Percentiles rank a stretch among this genome's conserved stretches.
These are phyloP conservation scores for Latheticus oryzae DNA, from an alignment of 2,888 invertebrate genomes.

Conservation along the genomic window DNA sequence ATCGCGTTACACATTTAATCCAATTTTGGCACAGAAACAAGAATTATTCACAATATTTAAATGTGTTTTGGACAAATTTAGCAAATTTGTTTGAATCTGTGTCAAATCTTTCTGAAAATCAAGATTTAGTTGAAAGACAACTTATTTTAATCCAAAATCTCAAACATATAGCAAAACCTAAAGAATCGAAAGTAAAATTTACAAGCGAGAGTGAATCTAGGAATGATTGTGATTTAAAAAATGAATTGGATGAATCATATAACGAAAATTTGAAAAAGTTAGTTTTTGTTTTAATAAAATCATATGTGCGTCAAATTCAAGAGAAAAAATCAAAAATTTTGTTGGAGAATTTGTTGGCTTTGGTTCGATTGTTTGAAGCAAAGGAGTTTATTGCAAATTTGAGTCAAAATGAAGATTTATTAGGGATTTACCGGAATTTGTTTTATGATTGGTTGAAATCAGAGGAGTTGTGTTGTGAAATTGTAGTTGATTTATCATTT, in stretches of 20 bases:
- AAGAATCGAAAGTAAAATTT: conserved; percentile 70
- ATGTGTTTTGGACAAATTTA: conserved; percentile 24
- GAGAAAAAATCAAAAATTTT: conserved; percentile 65
- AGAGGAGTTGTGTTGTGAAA: conserved; percentile 67
- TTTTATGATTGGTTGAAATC: conserved; percentile 67
- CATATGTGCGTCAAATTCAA: conserved; percentile 70
- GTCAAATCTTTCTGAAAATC: conserved; percentile 1
- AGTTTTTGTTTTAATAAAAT: conserved; percentile 53
- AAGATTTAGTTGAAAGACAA: conserved; percentile 59
- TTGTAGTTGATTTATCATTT: conserved; percentile 74
- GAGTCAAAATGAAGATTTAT: conserved; percentile 56
- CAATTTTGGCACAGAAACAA: conserved; percentile 71
- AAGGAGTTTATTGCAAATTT: conserved; percentile 67
- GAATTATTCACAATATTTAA: conserved; percentile 16
- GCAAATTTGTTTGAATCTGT: conserved; percentile 37
- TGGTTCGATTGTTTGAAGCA: conserved; percentile 71
- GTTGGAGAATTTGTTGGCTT: conserved; percentile 67
- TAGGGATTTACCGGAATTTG: conserved; percentile 54
- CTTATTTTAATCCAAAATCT: conserved; percentile 66
- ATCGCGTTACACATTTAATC: conserved; percentile 67
- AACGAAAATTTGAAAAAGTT: conserved; percentile 65
- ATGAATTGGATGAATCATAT: conserved; percentile 57
- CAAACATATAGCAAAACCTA: conserved; percentile 64
- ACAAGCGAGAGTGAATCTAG: conserved; percentile 24
- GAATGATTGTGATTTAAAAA: conserved; percentile 3